Percentiles rank a stretch among this genome's conserved stretches.
Evolutionary conservation across 2,113 vertebrate genomes (phyloP).

Genomic region (Corvus cornix): DNA sequence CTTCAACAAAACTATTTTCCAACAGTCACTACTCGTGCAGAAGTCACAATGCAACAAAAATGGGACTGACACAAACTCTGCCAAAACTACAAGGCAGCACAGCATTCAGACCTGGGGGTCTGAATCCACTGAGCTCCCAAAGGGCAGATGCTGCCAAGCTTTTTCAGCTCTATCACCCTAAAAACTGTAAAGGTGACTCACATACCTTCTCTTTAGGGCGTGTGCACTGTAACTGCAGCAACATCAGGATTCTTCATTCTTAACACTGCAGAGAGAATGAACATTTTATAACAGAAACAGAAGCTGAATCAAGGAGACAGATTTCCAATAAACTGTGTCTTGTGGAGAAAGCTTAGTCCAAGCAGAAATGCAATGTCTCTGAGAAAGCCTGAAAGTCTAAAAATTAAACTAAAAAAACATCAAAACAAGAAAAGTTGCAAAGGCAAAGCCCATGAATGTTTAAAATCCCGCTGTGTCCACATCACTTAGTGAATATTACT

Average conservation of each 20-base stretch:
- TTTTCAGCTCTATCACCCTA: not conserved
- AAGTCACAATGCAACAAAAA: not conserved
- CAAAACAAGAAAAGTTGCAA: not conserved
- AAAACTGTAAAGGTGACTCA: not conserved
- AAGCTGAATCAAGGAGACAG: not conserved
- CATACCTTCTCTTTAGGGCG: not conserved
- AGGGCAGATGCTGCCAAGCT: not conserved
- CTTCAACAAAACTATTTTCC: not conserved
- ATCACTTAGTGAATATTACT: not conserved
- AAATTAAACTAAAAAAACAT: not conserved
- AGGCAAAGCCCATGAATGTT: not conserved
- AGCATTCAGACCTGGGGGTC: not conserved
- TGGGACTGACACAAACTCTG: fast-evolving
- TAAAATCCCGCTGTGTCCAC: not conserved
- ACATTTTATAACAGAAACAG: not conserved
- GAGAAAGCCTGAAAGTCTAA: not conserved
- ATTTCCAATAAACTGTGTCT: not conserved
- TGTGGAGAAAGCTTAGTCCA: not conserved
- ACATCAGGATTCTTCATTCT: not conserved
- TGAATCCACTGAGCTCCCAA: not conserved
- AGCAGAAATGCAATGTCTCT: not conserved
- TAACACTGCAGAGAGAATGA: not conserved
- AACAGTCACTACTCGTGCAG: not conserved
- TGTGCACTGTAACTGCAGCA: not conserved
- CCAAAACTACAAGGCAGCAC: fast-evolving